Percentiles rank a stretch among this genome's conserved stretches.
phyloP scores from a whole-genome alignment of 2,113 vertebrate species.

The Eulemur macaco region DNA sequence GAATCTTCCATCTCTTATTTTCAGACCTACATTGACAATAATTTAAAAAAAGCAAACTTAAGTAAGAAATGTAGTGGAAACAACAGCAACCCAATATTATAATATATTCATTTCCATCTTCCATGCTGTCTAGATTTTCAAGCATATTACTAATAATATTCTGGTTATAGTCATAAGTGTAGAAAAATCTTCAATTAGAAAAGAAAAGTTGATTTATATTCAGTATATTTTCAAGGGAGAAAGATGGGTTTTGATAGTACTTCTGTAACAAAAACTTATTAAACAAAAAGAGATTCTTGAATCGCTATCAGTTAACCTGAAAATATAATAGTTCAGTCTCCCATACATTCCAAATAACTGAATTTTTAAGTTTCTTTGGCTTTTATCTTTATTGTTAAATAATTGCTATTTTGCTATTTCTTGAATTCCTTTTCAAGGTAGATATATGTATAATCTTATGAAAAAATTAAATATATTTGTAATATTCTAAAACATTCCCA shows the following conservation, averaged over 20 bases:
- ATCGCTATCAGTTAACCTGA: background rate
- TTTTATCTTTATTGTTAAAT: slow-evolving; percentile 18
- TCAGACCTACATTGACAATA: background rate
- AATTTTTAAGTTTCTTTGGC: background rate
- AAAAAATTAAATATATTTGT: background rate
- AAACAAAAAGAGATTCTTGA: background rate
- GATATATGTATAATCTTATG: background rate
- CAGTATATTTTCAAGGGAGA: background rate
- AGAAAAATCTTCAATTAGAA: slow-evolving; percentile 6
- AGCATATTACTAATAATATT: background rate
- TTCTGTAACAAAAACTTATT: background rate
- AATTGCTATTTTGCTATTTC: background rate
- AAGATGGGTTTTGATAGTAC: background rate
- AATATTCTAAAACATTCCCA: background rate
- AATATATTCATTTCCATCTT: background rate
- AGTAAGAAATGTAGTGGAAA: background rate
- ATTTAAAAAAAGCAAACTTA: background rate
- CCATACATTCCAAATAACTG: background rate
- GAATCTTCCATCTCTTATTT: background rate
- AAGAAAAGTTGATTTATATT: background rate
- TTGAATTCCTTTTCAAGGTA: background rate
- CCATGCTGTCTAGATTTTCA: background rate
- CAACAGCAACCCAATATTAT: background rate
- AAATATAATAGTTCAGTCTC: background rate
- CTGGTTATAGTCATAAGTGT: background rate